Percentiles rank a stretch among this genome's conserved stretches.
Conservation (phyloP, 2,797 vertebrate genomes). For the Microhierax caerulescens region DNA sequence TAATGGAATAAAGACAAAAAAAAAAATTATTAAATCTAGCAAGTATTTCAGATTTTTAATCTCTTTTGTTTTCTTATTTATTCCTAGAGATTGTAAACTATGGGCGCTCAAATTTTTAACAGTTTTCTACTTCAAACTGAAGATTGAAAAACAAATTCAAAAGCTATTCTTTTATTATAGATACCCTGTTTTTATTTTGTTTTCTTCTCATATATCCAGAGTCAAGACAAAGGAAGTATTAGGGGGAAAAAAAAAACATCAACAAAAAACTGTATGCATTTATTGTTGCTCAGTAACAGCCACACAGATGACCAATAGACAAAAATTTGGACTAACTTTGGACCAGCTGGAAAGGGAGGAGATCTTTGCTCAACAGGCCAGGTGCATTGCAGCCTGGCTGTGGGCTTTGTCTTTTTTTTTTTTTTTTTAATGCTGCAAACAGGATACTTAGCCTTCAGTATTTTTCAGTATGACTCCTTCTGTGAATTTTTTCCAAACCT, state of each 20-base stretch:
- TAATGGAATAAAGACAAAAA: neutral
- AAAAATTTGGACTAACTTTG: neutral
- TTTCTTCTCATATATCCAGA: neutral
- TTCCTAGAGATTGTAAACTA: neutral
- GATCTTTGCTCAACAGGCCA: neutral
- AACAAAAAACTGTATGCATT: neutral
- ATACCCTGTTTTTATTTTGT: neutral
- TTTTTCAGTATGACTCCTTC: neutral
- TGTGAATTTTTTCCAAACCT: neutral
- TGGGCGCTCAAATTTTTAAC: neutral
- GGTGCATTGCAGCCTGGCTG: neutral
- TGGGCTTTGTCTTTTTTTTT: neutral
- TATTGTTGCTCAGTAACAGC: conserved; percentile 6
- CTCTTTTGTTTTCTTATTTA: neutral
- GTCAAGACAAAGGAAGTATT: neutral
- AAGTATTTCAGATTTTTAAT: neutral
- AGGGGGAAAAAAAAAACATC: neutral
- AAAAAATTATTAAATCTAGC: neutral
- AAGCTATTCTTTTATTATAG: neutral
- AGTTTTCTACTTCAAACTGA: neutral
- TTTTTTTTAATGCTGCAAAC: neutral
- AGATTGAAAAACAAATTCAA: neutral
- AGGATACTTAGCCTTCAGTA: neutral
- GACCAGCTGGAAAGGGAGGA: conserved; percentile 1
- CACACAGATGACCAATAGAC: neutral